Evolutionary conservation across 2,797 vertebrate species (phyloP), one percentile per base, ranked within the genome.

Genomic region (Rhodeus uyekii): DNA sequence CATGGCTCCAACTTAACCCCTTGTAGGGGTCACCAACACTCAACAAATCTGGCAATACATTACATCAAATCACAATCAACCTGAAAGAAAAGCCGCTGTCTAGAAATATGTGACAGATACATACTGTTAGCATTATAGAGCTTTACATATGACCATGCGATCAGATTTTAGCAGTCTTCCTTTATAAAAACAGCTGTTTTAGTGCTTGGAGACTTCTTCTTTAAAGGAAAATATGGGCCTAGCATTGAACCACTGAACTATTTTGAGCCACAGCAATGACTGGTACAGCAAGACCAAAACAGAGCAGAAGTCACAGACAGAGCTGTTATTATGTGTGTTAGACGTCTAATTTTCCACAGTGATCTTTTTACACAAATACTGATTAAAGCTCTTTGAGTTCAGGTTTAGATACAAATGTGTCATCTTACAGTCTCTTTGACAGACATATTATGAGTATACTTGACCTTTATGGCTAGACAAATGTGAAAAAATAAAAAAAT

Each of bases 1-100:
- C 98, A 99, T 98, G n/a, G 84, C 89, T 91, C 90, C 83, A 82
- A 38, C 63, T 82, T 53, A 78, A 79, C 85, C 83, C 88, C 84
- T 46, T 85, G 73, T 83, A 89, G 5, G 91, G 92, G 85, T 91
- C 91, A 90, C 91, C 88, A 84, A 75, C 39, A 75, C 83, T 83
- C 86, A 67, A 87, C 67, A 74, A 87, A 86, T 86, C 90, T 91
- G 67, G 5, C 13, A 79, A 38, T 58, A 75, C 58, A 81, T 29
- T 46, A 19, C 12, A 24, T n/a, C n/a, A n/a, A n/a, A n/a, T 81
- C 24, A 72, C 16, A 82, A 64, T 24, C 48, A 16, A n/a, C 13
- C 12, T 12, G 2, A 36, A 48, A 36, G 29, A 36, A 48, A 61
- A 48, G 39, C 24, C 1, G 16, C 63, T 55, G 7, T 16, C 1